Evolutionary conservation across 2,113 vertebrate genomes (phyloP).

Genomic region (Oophaga pumilio): DNA sequence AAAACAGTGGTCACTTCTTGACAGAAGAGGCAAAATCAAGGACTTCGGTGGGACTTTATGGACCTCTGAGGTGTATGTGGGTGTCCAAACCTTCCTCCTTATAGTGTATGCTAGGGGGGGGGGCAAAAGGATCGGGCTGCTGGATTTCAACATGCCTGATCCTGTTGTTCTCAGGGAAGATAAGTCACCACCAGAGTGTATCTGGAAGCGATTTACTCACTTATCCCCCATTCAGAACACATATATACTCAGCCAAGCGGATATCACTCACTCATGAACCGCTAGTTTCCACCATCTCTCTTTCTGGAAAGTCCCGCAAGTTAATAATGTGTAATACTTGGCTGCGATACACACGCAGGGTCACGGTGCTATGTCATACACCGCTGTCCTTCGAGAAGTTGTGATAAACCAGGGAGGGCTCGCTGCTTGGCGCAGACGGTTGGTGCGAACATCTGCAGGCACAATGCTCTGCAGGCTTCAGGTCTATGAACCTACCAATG

Average conservation of each 20-base stretch:
- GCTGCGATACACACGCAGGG: not conserved
- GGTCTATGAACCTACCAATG: not conserved
- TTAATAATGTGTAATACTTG: constrained; percentile 38
- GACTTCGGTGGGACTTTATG: no score
- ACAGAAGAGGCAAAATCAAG: no score
- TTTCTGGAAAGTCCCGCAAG: not conserved
- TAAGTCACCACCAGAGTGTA: not conserved
- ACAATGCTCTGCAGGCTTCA: constrained; percentile 18
- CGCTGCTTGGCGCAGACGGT: not conserved
- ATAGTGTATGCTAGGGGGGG: no score
- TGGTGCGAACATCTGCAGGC: not conserved
- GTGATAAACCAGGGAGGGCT: not conserved
- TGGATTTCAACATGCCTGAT: no score
- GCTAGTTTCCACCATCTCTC: not conserved
- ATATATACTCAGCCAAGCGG: not conserved
- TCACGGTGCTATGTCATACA: not conserved
- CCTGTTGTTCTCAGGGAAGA: no score
- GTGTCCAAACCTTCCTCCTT: no score
- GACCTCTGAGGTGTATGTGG: no score
- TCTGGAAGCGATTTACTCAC: not conserved
- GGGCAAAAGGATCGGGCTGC: no score
- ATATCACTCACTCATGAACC: not conserved
- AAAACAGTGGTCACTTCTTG: no score
- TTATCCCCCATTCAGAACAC: no score
- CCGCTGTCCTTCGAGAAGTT: no score